phyloP scores from a whole-genome alignment of 1,140 invertebrate species.

The Schlechtendalia chinensis region DNA sequence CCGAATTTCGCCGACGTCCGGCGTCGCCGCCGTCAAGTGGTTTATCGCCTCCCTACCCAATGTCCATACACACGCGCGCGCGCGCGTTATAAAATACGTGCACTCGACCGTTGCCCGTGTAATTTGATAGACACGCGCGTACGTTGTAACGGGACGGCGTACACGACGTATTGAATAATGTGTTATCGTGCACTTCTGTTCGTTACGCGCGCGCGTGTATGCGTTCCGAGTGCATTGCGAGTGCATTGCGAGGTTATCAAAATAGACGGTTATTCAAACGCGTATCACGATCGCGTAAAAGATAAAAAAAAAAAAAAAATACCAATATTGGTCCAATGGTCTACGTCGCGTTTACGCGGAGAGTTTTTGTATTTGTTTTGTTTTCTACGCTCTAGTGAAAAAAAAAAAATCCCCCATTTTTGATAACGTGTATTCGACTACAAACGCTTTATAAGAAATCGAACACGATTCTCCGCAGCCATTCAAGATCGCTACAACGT shows the following conservation, averaged over 20 bases:
- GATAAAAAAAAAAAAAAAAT: not conserved
- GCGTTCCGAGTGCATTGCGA: no score
- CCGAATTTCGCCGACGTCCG: constrained; percentile 34
- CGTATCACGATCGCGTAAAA: not conserved
- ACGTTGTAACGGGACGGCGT: not conserved
- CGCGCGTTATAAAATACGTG: no score
- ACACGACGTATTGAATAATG: not conserved
- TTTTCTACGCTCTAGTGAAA: no score
- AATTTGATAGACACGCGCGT: constrained; percentile 8
- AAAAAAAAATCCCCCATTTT: no score
- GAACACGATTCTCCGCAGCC: no score
- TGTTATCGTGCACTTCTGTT: not conserved
- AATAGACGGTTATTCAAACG: constrained; percentile 8
- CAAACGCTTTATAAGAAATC: no score
- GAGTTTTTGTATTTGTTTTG: no score
- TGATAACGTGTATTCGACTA: no score
- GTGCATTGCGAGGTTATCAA: not conserved
- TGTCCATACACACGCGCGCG: not conserved
- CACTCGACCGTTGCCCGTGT: no score
- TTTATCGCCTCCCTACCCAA: not conserved
- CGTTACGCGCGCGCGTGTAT: not conserved
- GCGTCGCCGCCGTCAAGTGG: constrained; percentile 8
- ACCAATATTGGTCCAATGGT: not conserved
- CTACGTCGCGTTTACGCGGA: not conserved
- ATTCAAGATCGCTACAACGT: no score